Evolutionary conservation across 2,888 invertebrate species (phyloP), one percentile per base, ranked within the genome.

Genomic region (Galerucella nymphaeae): DNA sequence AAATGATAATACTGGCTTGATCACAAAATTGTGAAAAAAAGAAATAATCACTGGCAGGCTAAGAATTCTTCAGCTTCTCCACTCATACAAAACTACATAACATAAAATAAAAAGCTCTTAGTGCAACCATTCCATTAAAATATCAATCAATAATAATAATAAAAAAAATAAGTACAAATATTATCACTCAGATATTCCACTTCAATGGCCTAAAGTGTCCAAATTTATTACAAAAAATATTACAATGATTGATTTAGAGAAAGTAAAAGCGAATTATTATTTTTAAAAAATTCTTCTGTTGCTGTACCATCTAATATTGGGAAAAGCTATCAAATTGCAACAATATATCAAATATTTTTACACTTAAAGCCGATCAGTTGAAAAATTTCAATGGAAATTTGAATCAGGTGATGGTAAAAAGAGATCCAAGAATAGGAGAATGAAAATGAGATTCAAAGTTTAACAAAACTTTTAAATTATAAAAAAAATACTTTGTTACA

Each of bases 61-160:
- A 77, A 76, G 80, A 75, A 81, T 82, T 82, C 83, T 80, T 81
- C 81, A 83, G 84, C 85, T 85, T 84, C 85, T 85, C 84, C 82
- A 80, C 75, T 73, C 18, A 78, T 71, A 76, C 73, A 74, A 77
- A 74, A 71, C 23, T 53, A 23, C 59, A 77, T 57, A 69, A 68
- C 58, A 66, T 61, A 71, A 73, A 69, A 70, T 77, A 16, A 66
- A 78, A 79, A 81, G 83, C 84, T 84, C 83, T 78, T 77, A 82
- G 83, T 84, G 83, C 84, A 79, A 83, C 80, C 82, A 83, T 82
- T 83, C 81, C 77, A 79, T 73, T 72, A 75, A 75, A 76, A 72
- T 76, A 75, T 77, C 71, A 73, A 80, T 77, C 73, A 75, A 78
- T 76, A 76, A 72, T 20, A 61, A 75, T 50, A 68, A 66, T 72